Evolutionary conservation across 2,113 vertebrate genomes (phyloP), one percentile per base, ranked within the genome.

Genomic region (Cochlearius cochlearius): DNA sequence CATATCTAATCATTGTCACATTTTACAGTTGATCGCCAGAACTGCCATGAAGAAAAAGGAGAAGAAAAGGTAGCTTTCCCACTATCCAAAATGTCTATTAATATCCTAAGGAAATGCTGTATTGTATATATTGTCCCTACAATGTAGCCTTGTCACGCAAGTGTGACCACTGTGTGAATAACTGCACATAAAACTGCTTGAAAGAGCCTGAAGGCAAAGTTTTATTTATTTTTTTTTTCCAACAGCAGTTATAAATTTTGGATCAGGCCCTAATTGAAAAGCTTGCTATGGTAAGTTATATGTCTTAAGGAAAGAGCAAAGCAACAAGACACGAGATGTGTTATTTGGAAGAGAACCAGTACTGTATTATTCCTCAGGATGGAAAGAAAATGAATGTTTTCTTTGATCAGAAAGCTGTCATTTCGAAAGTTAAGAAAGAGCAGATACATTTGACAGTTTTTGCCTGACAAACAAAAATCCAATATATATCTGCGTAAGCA

Each of bases 111-210:
- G 93, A 95, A 94, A 86, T 73, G 11, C 15, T 66, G 41, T 41
- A 76, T 66, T 94, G 67, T 78, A 2, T 76, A 58, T 55, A 22
- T 69, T 88, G 53, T 92, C 26, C 58, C 62, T 62, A 29, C 67
- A 76, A 56, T 20, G 45, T 59, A 77, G 39, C 36, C 74, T 91
- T 95, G 95, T 95, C 94, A 97, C 63, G 91, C 91, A 91, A 96
- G 50, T 83, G 77, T 90, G 74, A 66, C 62, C 58, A 39, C 80
- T 85, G 39, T 69, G 59, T 92, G 58, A 87, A 82, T 77, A 94
- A 67, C 21, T 68, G 58, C 30, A 58, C 23, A 23, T 30, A 86
- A 88, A 95, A 96, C 63, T 85, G 47, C 81, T 83, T 86, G 32
- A 76, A 79, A 94, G 71, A 87, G 23, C 81, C 77, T 82, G 34